Base-by-base conservation (phyloP, 2,888 invertebrate genomes). In the Sminthurides aquaticus region DNA sequence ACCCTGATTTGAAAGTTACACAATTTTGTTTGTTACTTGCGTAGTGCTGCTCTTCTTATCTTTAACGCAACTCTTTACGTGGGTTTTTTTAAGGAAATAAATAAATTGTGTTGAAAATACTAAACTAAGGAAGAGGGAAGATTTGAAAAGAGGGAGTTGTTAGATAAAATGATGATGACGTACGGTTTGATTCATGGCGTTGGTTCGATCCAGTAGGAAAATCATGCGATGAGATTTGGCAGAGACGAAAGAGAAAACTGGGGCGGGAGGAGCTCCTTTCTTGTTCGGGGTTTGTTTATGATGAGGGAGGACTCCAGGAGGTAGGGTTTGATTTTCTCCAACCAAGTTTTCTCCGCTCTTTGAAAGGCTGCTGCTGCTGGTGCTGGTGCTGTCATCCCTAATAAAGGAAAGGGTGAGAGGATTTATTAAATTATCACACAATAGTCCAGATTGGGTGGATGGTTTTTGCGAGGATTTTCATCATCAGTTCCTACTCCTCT, bases 111-210 rank as follows among this genome's bases (percentile, higher is more conserved):
- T n/a, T n/a, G n/a, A n/a, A n/a, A n/a, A n/a, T n/a, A n/a, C n/a
- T n/a, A n/a, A n/a, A n/a, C n/a, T n/a, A n/a, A n/a, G n/a, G n/a
- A n/a, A n/a, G n/a, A n/a, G n/a, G n/a, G n/a, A n/a, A n/a, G n/a
- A n/a, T n/a, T n/a, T n/a, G n/a, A n/a, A n/a, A n/a, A n/a, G n/a
- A n/a, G n/a, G n/a, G n/a, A n/a, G n/a, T n/a, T n/a, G n/a, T n/a
- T n/a, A n/a, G n/a, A n/a, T n/a, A n/a, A n/a, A n/a, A n/a, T n/a
- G n/a, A n/a, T 25, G 11, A 20, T 34, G 48, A 59, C 72, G 69
- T 69, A 74, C 74, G 60, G 70, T 71, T 64, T 72, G 71, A 69
- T 71, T 74, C 74, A 74, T 74, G 26, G 70, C 67, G 60, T 66
- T 60, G 58, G 68, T 70, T 48, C 74, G 65, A 68, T 74, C 74